Conservation (phyloP, 2,888 invertebrate species). For the Pyrrhia umbra region DNA sequence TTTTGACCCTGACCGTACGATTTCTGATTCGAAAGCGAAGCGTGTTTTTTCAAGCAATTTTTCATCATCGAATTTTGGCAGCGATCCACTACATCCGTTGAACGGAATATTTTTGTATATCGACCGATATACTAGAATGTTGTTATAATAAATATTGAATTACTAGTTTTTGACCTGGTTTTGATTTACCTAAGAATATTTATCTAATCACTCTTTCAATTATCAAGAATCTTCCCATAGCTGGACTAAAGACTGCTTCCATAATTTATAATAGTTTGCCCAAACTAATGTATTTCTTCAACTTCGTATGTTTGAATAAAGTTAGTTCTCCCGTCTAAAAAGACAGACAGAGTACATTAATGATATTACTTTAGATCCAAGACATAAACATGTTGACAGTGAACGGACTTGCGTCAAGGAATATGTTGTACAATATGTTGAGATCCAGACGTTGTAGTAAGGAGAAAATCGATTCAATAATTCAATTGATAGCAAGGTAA, state of each 20-base stretch:
- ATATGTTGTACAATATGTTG: slow-evolving; percentile 22
- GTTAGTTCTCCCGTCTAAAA: background rate
- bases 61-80: slow-evolving; percentile 63
- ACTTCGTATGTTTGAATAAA: too few species aligned
- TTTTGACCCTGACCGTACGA: slow-evolving; percentile 21
- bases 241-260: too few species aligned
- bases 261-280: too few species aligned
- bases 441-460: slow-evolving; percentile 29
- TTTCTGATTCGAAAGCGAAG: slow-evolving; percentile 31
- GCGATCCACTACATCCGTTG: slow-evolving; percentile 60
- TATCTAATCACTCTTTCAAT: background rate
- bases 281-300: too few species aligned
- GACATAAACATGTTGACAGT: slow-evolving; percentile 28
- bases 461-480: slow-evolving; percentile 34
- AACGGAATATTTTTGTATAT: slow-evolving; percentile 57
- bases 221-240: background rate
- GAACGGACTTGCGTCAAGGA: slow-evolving; percentile 6
- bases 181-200: background rate
- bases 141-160: slow-evolving; percentile 34
- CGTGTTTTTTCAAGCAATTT: slow-evolving; percentile 55
- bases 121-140: slow-evolving; percentile 36
- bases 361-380: slow-evolving; percentile 10
- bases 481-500: slow-evolving; percentile 50
- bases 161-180: slow-evolving; percentile 10
- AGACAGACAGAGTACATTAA: background rate